phyloP scores from a whole-genome alignment of 2,888 invertebrate genomes.

The Phaedon cochleariae region DNA sequence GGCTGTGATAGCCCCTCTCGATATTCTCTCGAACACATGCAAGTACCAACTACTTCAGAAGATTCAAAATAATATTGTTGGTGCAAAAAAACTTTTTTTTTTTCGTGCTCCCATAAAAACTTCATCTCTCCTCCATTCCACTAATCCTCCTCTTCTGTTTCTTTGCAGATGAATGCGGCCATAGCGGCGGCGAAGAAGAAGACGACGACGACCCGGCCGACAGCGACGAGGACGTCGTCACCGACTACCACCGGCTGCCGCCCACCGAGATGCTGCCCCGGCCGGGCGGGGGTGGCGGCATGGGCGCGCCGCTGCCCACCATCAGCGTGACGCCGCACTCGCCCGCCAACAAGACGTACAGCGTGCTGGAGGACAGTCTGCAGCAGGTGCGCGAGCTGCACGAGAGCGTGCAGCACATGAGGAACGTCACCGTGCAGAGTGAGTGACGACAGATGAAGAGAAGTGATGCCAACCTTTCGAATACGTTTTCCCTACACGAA shows the following conservation, averaged over 20 bases:
- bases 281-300: slow-evolving; percentile 48
- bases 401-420: slow-evolving; percentile 80
- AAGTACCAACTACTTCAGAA: no score
- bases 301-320: slow-evolving; percentile 71
- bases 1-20: no score
- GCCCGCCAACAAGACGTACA: slow-evolving; percentile 77
- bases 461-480: background rate
- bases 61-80: no score
- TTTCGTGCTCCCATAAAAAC: no score
- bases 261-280: slow-evolving; percentile 43
- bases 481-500: no score
- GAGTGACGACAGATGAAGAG: slow-evolving; percentile 2
- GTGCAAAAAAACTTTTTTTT: no score
- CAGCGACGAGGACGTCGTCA: slow-evolving; percentile 83
- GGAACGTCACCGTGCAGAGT: slow-evolving; percentile 68
- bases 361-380: slow-evolving; percentile 77
- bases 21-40: no score
- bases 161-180: slow-evolving; percentile 73
- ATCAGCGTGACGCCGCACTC: slow-evolving; percentile 91
- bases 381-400: slow-evolving; percentile 76
- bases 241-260: slow-evolving; percentile 69
- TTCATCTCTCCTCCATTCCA: no score
- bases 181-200: slow-evolving; percentile 75
- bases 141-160: background rate
- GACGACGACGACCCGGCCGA: slow-evolving; percentile 78